Conservation (phyloP, 1,140 invertebrate genomes). For the Pseudomyrmex concolor region DNA sequence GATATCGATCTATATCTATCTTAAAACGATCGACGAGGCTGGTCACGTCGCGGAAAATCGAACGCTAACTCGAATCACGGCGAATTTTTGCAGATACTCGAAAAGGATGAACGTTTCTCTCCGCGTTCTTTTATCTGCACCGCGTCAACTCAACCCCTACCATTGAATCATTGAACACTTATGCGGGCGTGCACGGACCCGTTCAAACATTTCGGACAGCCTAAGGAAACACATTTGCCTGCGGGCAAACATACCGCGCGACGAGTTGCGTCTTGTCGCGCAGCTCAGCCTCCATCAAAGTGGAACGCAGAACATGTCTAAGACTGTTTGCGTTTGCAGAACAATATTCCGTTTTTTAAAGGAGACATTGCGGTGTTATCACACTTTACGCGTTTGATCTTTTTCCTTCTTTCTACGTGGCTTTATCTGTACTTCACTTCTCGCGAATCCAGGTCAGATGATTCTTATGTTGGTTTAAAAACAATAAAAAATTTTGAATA, state of each 20-base stretch:
- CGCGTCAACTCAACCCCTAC: background rate
- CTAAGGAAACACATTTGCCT: conserved; percentile 85
- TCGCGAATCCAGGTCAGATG: background rate
- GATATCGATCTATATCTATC: background rate
- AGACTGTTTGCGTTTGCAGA: conserved; percentile 81
- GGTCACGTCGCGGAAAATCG: background rate
- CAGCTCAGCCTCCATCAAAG: conserved; percentile 74
- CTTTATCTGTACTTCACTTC: background rate
- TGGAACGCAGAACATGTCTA: conserved; percentile 83
- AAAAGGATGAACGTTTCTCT: conserved; percentile 24
- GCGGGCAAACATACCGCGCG: conserved; percentile 79
- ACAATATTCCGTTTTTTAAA: conserved; percentile 83
- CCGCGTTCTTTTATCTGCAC: conserved; percentile 16
- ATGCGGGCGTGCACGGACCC: conserved; percentile 67
- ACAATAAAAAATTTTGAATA: background rate
- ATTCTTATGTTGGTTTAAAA: background rate
- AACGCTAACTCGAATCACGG: conserved; percentile 30
- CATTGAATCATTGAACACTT: conserved; percentile 76
- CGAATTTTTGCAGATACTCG: conserved; percentile 41
- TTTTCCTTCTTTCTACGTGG: conserved; percentile 48
- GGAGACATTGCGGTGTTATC: conserved; percentile 76
- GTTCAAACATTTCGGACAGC: conserved; percentile 82
- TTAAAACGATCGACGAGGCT: background rate
- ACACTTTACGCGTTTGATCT: conserved; percentile 54
- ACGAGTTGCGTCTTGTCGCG: conserved; percentile 74